Evolutionary conservation across 2,888 invertebrate species (phyloP).

Genomic region (Desoria tigrina): DNA sequence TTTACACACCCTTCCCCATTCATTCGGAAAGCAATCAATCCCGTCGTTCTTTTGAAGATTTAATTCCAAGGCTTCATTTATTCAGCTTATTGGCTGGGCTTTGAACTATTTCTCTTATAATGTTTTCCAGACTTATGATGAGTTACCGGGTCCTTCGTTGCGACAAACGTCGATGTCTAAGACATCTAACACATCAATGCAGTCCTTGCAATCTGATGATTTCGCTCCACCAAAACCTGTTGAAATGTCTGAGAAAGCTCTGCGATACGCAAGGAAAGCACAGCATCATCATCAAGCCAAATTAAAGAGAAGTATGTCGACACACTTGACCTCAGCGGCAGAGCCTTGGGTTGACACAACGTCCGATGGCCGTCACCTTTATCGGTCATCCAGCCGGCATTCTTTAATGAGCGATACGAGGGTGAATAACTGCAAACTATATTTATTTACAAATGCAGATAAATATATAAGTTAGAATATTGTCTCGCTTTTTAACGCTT

Average conservation of each 20-base stretch:
- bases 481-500: no score
- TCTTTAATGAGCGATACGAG: slow-evolving; percentile 69
- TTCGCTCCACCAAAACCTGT: slow-evolving; percentile 28
- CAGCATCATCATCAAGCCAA: slow-evolving; percentile 49
- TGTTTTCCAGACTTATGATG: slow-evolving; percentile 49
- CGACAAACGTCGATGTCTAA: slow-evolving; percentile 42
- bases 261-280: slow-evolving; percentile 45
- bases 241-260: slow-evolving; percentile 53
- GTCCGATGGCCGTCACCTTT: slow-evolving; percentile 55
- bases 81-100: no score
- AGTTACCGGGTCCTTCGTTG: slow-evolving; percentile 31
- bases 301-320: slow-evolving; percentile 56
- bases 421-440: slow-evolving; percentile 57
- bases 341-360: slow-evolving; percentile 41
- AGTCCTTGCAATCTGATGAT: slow-evolving; percentile 40
- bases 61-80: no score
- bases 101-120: neutral
- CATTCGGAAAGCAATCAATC: no score
- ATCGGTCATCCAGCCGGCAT: slow-evolving; percentile 67
- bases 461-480: no score
- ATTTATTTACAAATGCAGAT: no score
- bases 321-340: slow-evolving; percentile 53
- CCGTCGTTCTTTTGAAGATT: no score
- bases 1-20: no score
- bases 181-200: slow-evolving; percentile 25